These are phyloP conservation scores for Aulostomus chinensis DNA, from an alignment of 2,797 vertebrate genomes.

Conservation along the genomic window DNA sequence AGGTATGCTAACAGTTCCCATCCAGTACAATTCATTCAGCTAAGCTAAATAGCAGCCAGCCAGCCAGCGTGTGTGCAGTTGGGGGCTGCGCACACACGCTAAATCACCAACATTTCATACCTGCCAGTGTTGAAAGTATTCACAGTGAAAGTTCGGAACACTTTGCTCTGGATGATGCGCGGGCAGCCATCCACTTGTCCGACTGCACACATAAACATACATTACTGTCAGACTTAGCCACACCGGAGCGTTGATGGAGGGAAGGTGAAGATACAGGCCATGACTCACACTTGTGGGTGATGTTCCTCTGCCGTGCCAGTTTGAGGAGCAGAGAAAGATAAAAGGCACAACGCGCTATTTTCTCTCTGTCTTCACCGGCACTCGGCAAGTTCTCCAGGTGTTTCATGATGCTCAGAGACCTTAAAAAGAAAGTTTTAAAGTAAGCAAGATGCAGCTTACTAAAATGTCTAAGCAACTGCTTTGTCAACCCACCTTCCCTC, in stretches of 20 bases:
- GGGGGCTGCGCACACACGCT: no score
- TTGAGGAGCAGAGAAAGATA: constrained; percentile 87
- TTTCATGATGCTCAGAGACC: constrained; percentile 79
- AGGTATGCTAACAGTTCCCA: no score
- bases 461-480: neutral
- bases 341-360: constrained; percentile 82
- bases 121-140: constrained; percentile 86
- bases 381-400: constrained; percentile 81
- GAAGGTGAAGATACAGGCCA: neutral
- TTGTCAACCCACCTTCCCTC: constrained; percentile 75
- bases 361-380: constrained; percentile 73
- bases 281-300: constrained; percentile 86
- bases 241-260: neutral
- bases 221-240: neutral
- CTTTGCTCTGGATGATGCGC: constrained; percentile 81
- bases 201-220: constrained; percentile 69
- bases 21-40: no score
- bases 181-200: constrained; percentile 85
- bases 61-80: no score
- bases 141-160: constrained; percentile 87
- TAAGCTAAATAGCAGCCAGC: no score
- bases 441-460: neutral
- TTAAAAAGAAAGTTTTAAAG: constrained; percentile 24
- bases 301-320: constrained; percentile 74
- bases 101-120: no score